A percentile compares a stretch with the other conserved stretches of the same genome.
Conservation (phyloP, 2,888 invertebrate genomes). For the Lasioglossum zephyrum region DNA sequence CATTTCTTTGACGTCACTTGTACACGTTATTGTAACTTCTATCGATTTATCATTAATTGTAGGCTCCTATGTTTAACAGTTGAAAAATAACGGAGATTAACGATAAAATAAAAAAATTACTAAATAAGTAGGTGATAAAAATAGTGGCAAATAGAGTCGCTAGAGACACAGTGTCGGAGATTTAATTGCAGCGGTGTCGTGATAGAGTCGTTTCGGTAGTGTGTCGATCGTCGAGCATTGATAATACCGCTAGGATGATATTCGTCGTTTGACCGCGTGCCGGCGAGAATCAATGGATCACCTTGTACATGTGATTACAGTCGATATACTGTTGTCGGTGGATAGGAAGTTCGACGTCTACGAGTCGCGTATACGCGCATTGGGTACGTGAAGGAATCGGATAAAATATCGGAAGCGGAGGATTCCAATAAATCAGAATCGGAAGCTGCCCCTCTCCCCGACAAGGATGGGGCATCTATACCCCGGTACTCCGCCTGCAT, state of each 20-base stretch:
- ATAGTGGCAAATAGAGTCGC: not conserved
- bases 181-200: not conserved
- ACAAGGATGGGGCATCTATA: constrained; percentile 74
- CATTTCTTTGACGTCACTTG: not conserved
- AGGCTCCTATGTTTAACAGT: not conserved
- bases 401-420: constrained; percentile 80
- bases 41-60: not conserved
- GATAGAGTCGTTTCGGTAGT: not conserved
- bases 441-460: constrained; percentile 78
- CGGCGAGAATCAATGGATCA: constrained; percentile 14
- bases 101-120: not conserved
- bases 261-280: not conserved
- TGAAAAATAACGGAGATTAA: not conserved
- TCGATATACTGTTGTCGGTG: constrained; percentile 42
- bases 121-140: not conserved
- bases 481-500: constrained; percentile 80
- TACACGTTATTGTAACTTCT: not conserved
- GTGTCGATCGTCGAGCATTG: not conserved
- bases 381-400: constrained; percentile 74
- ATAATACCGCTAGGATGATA: not conserved
- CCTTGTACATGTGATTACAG: constrained; percentile 35
- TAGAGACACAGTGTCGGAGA: not conserved
- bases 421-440: constrained; percentile 83
- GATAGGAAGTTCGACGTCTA: constrained; percentile 57
- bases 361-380: constrained; percentile 53